These are phyloP conservation scores for Burhinus oedicnemus DNA, from an alignment of 2,113 vertebrate genomes.

Conservation along the genomic window DNA sequence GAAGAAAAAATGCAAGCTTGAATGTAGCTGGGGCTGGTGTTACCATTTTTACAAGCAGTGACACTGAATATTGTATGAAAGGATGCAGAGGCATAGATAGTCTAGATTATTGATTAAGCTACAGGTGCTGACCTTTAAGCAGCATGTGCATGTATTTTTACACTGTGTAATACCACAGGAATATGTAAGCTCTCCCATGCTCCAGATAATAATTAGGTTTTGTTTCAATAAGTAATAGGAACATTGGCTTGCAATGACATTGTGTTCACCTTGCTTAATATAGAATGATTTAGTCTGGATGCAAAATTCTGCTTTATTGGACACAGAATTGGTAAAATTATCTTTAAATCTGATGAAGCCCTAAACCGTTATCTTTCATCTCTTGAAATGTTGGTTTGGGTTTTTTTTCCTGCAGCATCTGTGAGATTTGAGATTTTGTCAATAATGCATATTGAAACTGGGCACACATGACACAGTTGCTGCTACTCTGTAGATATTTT, in stretches of 20 bases:
- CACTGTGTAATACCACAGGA: background rate
- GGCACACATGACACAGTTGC: background rate
- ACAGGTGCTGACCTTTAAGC: background rate
- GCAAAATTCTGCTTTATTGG: background rate
- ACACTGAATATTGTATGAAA: background rate
- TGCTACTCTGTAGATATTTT: background rate
- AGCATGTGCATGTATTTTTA: background rate
- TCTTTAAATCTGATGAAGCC: background rate
- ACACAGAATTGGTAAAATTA: background rate
- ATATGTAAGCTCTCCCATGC: background rate
- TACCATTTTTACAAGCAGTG: background rate
- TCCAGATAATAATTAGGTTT: background rate
- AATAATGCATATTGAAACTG: background rate
- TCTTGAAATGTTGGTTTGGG: background rate
- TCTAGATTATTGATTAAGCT: background rate
- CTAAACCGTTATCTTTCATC: background rate
- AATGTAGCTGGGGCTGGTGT: background rate
- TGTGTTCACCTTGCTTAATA: background rate
- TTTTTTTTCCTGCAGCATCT: background rate
- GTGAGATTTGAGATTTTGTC: background rate
- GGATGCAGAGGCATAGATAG: background rate
- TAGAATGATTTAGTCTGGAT: background rate
- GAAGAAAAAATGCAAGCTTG: background rate
- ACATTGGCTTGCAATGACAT: background rate
- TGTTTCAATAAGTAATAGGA: background rate